These are phyloP conservation scores for Drosophila aldrichi DNA, from an alignment of 2,888 invertebrate species.

Conservation along the genomic window DNA sequence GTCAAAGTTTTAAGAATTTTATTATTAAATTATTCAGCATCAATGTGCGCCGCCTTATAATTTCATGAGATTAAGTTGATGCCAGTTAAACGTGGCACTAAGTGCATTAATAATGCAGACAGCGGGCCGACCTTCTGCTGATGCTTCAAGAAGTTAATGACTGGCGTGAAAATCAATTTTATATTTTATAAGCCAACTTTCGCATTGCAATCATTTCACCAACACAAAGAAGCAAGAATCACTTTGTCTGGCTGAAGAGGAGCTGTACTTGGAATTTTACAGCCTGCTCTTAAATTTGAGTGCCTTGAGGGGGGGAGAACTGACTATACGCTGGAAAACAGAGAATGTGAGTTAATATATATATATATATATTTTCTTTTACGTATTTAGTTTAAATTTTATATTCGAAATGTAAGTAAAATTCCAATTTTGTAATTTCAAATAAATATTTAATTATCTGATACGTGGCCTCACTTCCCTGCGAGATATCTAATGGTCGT, in stretches of 20 bases:
- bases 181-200: slow-evolving; percentile 61
- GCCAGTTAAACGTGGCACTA: slow-evolving; percentile 2
- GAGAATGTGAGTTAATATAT: neutral
- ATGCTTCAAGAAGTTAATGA: slow-evolving; percentile 69
- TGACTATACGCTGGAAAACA: neutral
- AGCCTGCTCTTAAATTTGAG: neutral
- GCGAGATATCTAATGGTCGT: slow-evolving; percentile 15
- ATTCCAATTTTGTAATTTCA: neutral
- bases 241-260: slow-evolving; percentile 15
- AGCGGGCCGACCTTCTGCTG: slow-evolving; percentile 6
- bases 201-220: slow-evolving; percentile 32
- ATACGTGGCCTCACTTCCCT: neutral
- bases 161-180: slow-evolving; percentile 72
- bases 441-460: neutral
- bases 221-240: slow-evolving; percentile 30
- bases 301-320: neutral
- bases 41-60: neutral
- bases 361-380: neutral
- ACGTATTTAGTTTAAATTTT: neutral
- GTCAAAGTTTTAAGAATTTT: slow-evolving; percentile 3
- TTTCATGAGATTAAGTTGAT: slow-evolving; percentile 14
- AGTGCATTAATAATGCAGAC: slow-evolving; percentile 32
- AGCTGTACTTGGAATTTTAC: neutral
- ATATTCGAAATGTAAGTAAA: neutral
- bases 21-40: slow-evolving; percentile 13